These are phyloP conservation scores for Tupaia chinensis DNA, from an alignment of 2,113 vertebrate species.

Conservation along the genomic window DNA sequence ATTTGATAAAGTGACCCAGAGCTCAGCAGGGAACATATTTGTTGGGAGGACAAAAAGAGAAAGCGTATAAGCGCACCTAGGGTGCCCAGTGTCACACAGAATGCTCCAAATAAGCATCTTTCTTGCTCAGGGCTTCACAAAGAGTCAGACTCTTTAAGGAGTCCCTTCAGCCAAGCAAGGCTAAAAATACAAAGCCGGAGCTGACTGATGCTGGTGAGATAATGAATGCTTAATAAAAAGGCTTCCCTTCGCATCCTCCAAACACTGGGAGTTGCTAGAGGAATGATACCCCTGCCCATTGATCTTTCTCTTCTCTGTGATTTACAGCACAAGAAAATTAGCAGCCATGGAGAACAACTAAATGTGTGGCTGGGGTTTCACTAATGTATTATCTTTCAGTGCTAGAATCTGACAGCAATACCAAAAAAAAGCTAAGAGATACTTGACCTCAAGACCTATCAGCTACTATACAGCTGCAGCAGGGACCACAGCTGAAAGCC, in stretches of 20 bases:
- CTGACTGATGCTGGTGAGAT: fast-evolving
- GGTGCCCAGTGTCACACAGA: neutral
- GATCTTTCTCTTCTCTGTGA: slow-evolving; percentile 41
- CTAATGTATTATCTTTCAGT: neutral
- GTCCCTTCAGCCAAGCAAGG: neutral
- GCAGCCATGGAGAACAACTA: neutral
- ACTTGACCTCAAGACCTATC: neutral
- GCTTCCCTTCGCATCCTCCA: slow-evolving; percentile 16
- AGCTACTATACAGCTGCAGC: neutral
- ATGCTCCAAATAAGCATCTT: neutral
- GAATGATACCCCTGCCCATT: neutral
- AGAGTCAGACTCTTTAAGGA: neutral
- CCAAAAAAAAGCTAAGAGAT: neutral
- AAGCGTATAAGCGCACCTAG: neutral
- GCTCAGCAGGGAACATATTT: neutral
- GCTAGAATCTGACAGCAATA: neutral
- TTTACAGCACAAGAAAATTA: slow-evolving; percentile 51
- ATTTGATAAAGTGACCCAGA: neutral
- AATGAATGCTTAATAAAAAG: neutral
- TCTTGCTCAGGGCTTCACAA: neutral
- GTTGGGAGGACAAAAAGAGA: neutral
- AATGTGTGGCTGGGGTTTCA: slow-evolving; percentile 6
- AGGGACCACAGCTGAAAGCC: neutral
- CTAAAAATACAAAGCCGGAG: neutral
- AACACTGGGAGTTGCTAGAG: neutral